Evolutionary conservation across 2,888 invertebrate genomes (phyloP).

Genomic region (Drepanosiphum platanoidis): DNA sequence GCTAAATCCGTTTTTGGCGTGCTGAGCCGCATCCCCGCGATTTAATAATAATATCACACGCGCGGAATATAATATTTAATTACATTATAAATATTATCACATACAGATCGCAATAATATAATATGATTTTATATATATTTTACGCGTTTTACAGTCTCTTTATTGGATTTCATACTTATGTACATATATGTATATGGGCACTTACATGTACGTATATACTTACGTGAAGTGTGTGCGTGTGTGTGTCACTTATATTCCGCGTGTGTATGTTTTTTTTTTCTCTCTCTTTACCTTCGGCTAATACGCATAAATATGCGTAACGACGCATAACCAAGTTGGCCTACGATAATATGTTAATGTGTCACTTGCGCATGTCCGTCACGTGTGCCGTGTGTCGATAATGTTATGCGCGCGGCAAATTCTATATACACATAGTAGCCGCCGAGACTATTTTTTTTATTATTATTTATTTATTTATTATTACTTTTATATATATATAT

Average conservation of each 20-base stretch:
- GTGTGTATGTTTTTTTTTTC: conserved; percentile 14
- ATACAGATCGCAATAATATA: too few species aligned
- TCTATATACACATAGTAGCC: neutral
- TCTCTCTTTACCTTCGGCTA: conserved; percentile 39
- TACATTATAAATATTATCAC: too few species aligned
- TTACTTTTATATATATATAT: conserved; percentile 18
- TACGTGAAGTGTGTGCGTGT: neutral
- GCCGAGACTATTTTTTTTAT: conserved; percentile 46
- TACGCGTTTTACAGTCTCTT: neutral
- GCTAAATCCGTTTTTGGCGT: too few species aligned
- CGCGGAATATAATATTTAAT: too few species aligned
- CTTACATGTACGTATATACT: neutral
- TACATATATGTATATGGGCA: neutral
- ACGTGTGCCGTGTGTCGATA: conserved; percentile 55
- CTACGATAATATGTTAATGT: conserved; percentile 59
- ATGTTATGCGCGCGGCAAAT: conserved; percentile 54
- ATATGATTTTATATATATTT: too few species aligned
- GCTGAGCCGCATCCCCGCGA: too few species aligned
- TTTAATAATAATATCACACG: too few species aligned
- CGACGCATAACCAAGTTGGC: conserved; percentile 52
- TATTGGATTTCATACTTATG: neutral
- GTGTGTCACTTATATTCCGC: neutral
- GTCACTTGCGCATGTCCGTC: conserved; percentile 59
- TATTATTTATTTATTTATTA: conserved; percentile 50
- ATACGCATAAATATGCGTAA: conserved; percentile 60